Percentiles rank a stretch among this genome's conserved stretches.
Evolutionary conservation across 1,140 invertebrate species (phyloP).

Genomic region (Pseudomyrmex cubaensis): DNA sequence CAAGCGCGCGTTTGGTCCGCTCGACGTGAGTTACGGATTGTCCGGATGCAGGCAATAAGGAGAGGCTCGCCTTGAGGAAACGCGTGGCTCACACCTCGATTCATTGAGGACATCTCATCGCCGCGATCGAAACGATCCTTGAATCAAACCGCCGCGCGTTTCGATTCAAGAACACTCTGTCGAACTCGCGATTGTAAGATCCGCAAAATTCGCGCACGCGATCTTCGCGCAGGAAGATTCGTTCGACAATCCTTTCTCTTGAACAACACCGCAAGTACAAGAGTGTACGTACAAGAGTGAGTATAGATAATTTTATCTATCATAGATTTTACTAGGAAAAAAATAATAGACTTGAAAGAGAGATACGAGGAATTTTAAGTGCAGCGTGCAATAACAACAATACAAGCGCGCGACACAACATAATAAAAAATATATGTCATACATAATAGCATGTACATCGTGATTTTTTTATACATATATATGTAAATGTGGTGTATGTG

Average conservation of each 20-base stretch:
- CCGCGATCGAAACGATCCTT: constrained; percentile 52
- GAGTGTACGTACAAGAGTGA: no score
- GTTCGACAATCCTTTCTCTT: background rate
- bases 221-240: background rate
- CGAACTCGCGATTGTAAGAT: constrained; percentile 13
- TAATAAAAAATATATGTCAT: background rate
- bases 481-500: no score
- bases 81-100: constrained; percentile 37
- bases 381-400: background rate
- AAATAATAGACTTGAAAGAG: background rate
- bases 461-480: background rate
- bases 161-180: constrained; percentile 45
- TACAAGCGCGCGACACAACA: background rate
- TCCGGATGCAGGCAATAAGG: constrained; percentile 36
- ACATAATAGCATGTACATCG: background rate
- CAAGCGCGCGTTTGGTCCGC: background rate
- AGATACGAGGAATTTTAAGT: no score
- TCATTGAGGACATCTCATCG: constrained; percentile 57
- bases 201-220: background rate
- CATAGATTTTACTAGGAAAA: no score
- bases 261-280: no score
- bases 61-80: constrained; percentile 51
- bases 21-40: constrained; percentile 31
- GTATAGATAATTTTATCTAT: no score
- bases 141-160: constrained; percentile 27